Evolutionary conservation across 2,888 invertebrate species (phyloP), one percentile per base, ranked within the genome.

Genomic region (Dione juno): DNA sequence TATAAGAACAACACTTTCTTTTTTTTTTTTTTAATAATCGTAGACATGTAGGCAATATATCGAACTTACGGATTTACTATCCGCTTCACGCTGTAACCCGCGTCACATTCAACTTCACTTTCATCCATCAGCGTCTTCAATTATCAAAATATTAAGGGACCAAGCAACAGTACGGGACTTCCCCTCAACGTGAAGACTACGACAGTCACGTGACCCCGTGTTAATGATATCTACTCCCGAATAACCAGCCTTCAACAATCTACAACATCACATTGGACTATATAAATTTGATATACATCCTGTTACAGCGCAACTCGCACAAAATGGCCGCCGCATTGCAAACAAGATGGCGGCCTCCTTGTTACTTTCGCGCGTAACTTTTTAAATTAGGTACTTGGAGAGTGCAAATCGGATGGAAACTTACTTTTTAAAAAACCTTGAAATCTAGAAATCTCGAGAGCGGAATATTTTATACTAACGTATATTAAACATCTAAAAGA

Each of bases 391-490:
- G 28, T 61, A 40, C 35, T 28, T 28, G 45, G n/a, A 21, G 43
- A 35, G 61, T 61, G 61, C 45, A 61, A 61, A 61, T 45, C 45
- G 61, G 45, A 61, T 61, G 43, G 61, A 61, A 61, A 61, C 45
- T 61, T 16, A 35, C 61, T 28, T 61, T 28, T 28, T 28, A 28
- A 45, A 45, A 35, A 35, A 35, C 11, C 28, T 61, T 45, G 43
- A 45, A 45, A 28, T 28, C 45, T 45, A 28, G 2, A 64, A 14
- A 37, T 52, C 40, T 52, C 37, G 64, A 64, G 64, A 64, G 64
- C 50, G 40, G 19, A 52, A 61, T 43, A 50, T 14, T 50, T 40
- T n/a, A 64, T 50, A 37, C 63, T 64, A 50, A 61, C 41, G 41
- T 43, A 35, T 28, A 50, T 50, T 13, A 13, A 37, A 64, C 37